Evolutionary conservation across 2,113 vertebrate genomes (phyloP), one percentile per base, ranked within the genome.

Genomic region (Hiodon tergisus): DNA sequence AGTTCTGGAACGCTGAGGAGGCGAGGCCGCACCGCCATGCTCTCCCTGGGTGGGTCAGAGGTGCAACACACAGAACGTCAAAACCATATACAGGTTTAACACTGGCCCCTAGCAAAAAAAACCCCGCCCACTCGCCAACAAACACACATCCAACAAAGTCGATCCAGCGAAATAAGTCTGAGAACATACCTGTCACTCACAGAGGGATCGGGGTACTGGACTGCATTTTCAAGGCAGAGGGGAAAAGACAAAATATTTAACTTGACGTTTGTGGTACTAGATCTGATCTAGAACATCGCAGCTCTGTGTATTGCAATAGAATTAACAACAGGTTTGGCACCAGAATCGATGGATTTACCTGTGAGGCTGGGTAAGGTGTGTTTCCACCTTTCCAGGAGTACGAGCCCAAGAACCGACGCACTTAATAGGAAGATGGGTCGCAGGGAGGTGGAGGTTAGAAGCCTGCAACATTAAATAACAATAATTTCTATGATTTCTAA

Each of bases 1-100:
- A 99, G 93, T 85, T 99, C 96, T 4, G 93, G 91, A 69, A 98
- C 84, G 72, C 94, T 97, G 82, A 98, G 93, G 82, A 99, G 91
- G 75, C 90, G 95, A 74, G 94, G 96, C 74, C 91, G 93, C 54
- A 81, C 89, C 11, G 90, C 88, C 81, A 92, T 84, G 48, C 87
- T 81, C 81, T 96, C 94, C 81, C 96, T 98, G 86, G 51, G 83
- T 62, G 60, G 5, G 46, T 14, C 69, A 6, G 16, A 31, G 31
- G 31, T 31, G 31, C 31, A 31, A 31, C 31, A 31, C 31, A 31
- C 0, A 31, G 31, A 2, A 31, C 31, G 31, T 31, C 31, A 31
- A 31, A 31, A 31, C 31, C 31, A 31, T 31, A 31, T 31, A 31
- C 31, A 31, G 31, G 31, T 31, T 31, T 31, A 31, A 31, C 31